Percentiles rank a stretch among this genome's conserved stretches.
Evolutionary conservation across 2,888 invertebrate genomes (phyloP).

Genomic region (Sminthurides aquaticus): DNA sequence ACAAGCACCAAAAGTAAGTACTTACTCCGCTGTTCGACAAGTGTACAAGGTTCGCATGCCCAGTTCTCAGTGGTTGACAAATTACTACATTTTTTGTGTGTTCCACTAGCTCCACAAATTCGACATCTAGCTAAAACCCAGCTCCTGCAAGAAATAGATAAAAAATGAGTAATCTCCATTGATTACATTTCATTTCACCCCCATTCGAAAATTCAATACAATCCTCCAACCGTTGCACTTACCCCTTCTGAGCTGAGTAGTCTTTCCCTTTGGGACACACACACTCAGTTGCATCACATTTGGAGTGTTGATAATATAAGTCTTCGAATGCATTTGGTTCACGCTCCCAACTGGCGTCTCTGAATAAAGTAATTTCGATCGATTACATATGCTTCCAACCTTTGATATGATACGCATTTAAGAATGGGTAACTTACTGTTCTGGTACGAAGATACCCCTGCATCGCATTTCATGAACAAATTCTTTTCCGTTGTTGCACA

Average conservation of each 20-base stretch:
- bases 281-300: conserved; percentile 58
- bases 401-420: too few relatives aligned
- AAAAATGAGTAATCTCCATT: neutral
- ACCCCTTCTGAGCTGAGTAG: conserved; percentile 48
- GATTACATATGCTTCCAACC: conserved; percentile 20
- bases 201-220: too few relatives aligned
- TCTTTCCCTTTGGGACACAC: conserved; percentile 55
- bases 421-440: conserved; percentile 56
- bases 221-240: too few relatives aligned
- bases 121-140: conserved; percentile 54
- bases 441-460: conserved; percentile 71
- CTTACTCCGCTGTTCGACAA: conserved; percentile 25
- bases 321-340: conserved; percentile 69
- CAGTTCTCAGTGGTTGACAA: conserved; percentile 47
- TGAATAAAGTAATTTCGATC: too few relatives aligned
- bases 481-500: conserved; percentile 63
- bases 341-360: conserved; percentile 80
- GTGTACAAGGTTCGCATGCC: conserved; percentile 50
- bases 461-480: conserved; percentile 58
- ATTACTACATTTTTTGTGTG: conserved; percentile 51
- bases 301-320: conserved; percentile 56
- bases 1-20: neutral
- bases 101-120: conserved; percentile 54
- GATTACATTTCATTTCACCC: neutral
- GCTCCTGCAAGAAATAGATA: conserved; percentile 44